phyloP scores from a whole-genome alignment of 2,113 vertebrate species.

The Andinoacara biseriatus region DNA sequence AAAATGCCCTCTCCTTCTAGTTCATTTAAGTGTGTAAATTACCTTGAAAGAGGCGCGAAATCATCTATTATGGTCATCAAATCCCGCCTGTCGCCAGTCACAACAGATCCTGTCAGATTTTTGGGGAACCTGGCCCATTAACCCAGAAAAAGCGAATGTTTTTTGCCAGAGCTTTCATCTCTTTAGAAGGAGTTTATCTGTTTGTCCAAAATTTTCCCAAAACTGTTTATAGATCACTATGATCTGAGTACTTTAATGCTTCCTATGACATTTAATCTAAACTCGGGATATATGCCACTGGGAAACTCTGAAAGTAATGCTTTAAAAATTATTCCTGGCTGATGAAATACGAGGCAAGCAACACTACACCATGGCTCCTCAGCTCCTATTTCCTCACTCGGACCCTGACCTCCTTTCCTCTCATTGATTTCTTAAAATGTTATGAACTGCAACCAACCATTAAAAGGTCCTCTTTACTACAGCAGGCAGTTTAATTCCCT shows the following conservation, averaged over 20 bases:
- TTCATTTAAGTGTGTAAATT: not conserved
- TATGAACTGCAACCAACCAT: not conserved
- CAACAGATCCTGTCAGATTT: not conserved
- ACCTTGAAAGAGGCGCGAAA: not conserved
- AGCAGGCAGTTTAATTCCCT: not conserved
- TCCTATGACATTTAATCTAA: slow-evolving; percentile 7
- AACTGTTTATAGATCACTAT: not conserved
- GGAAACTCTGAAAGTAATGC: not conserved
- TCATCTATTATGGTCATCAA: not conserved
- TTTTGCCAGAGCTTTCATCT: not conserved
- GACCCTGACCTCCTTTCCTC: slow-evolving; percentile 38
- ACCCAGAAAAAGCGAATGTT: not conserved
- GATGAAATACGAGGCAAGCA: not conserved
- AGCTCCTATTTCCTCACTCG: slow-evolving; percentile 5
- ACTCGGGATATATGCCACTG: not conserved
- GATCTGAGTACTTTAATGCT: not conserved
- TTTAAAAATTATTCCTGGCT: not conserved
- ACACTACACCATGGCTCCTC: not conserved
- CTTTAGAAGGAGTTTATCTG: not conserved
- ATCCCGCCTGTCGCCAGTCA: not conserved
- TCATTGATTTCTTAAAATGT: slow-evolving; percentile 25
- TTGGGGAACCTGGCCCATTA: not conserved
- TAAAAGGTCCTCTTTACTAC: not conserved
- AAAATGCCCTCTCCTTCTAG: not conserved
- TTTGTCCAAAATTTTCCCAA: rapidly evolving